Conservation (phyloP, 2,113 vertebrate species). For the Axis porcinus region DNA sequence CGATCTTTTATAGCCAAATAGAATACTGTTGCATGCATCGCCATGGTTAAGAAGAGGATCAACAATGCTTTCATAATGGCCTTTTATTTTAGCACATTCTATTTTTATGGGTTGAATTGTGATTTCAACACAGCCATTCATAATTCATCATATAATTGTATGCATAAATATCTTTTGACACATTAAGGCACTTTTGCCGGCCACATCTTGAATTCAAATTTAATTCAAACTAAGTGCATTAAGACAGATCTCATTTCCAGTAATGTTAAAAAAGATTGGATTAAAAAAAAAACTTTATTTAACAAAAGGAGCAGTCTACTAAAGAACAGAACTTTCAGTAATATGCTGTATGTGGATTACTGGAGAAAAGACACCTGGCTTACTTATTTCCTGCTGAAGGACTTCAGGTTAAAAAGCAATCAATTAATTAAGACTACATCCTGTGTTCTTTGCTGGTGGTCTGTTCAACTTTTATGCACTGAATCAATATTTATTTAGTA, state of each 20-base stretch:
- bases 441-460: not conserved
- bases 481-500: not conserved
- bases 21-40: constrained; percentile 53
- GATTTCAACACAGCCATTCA: constrained; percentile 61
- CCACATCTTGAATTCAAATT: constrained; percentile 48
- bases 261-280: not conserved
- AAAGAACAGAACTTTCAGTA: not conserved
- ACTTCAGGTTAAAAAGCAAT: constrained; percentile 21
- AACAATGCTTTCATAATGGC: constrained; percentile 60
- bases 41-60: constrained; percentile 48
- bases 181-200: constrained; percentile 34
- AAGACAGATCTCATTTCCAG: not conserved
- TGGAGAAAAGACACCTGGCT: not conserved
- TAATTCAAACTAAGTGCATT: constrained; percentile 39
- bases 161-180: constrained; percentile 59
- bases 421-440: constrained; percentile 12
- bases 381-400: not conserved
- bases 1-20: constrained; percentile 62
- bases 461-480: not conserved
- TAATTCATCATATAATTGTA: constrained; percentile 56
- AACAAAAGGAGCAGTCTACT: not conserved
- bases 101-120: constrained; percentile 60
- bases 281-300: not conserved
- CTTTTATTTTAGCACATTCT: constrained; percentile 70
- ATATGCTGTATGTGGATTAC: not conserved